Conservation (phyloP, 2,888 invertebrate genomes). For the Polyommatus iphigenia region DNA sequence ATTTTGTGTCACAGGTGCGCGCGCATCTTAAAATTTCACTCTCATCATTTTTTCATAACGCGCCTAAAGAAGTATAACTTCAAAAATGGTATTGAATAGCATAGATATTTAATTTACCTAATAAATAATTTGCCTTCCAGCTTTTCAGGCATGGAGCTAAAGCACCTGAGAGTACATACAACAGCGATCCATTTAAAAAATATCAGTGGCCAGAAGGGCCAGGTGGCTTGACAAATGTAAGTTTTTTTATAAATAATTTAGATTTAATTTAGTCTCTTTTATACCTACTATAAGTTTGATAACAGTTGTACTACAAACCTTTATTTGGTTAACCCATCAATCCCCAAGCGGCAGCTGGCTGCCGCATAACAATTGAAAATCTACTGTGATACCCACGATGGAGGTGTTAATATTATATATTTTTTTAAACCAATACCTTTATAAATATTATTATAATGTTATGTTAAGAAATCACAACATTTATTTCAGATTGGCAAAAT, state of each 20-base stretch:
- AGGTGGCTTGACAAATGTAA: constrained; percentile 90
- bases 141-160: constrained; percentile 92
- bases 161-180: constrained; percentile 87
- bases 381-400: no score
- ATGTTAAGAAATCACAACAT: neutral
- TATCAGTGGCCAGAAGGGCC: constrained; percentile 90
- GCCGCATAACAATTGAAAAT: no score
- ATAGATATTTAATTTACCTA: neutral
- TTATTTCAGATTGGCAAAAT: constrained; percentile 84
- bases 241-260: constrained; percentile 42
- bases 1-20: no score
- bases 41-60: no score
- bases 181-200: constrained; percentile 88
- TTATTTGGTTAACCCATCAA: neutral
- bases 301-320: no score
- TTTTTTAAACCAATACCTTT: no score
- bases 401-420: no score
- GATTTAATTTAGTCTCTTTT: neutral
- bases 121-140: constrained; percentile 63
- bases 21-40: no score
- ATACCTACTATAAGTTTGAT: neutral
- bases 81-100: neutral
- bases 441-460: neutral
- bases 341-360: no score
- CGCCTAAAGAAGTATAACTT: no score